A percentile compares a stretch with the other conserved stretches of the same genome.
Evolutionary conservation across 2,888 invertebrate species (phyloP).

Genomic region (Tenthredo distinguenda): DNA sequence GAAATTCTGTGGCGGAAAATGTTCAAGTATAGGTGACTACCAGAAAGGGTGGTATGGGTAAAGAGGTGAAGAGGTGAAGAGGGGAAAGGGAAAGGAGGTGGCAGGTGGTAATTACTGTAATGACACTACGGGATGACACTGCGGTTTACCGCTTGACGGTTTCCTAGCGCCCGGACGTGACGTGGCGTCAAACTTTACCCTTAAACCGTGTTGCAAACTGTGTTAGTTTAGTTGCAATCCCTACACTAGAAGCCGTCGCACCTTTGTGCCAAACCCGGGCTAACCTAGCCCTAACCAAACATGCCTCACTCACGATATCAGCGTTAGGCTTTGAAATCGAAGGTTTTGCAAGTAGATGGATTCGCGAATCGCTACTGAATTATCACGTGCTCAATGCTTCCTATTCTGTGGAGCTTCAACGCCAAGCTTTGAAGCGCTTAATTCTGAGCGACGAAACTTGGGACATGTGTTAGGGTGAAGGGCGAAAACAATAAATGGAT

Average conservation of each 20-base stretch:
- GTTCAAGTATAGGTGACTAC: neutral
- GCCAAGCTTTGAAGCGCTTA: neutral
- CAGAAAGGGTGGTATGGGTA: constrained; percentile 50
- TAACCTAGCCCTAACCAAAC: constrained; percentile 39
- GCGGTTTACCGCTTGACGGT: constrained; percentile 56
- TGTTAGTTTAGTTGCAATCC: constrained; percentile 46
- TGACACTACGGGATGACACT: constrained; percentile 62
- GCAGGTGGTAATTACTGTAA: constrained; percentile 62
- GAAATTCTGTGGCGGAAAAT: constrained; percentile 24
- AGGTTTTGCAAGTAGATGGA: constrained; percentile 7
- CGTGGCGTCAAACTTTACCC: constrained; percentile 49
- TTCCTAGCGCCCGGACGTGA: constrained; percentile 41
- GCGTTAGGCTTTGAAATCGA: constrained; percentile 26
- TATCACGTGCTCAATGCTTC: neutral
- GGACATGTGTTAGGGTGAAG: neutral
- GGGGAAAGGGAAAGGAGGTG: constrained; percentile 49
- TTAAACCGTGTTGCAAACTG: constrained; percentile 41
- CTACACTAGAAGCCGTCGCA: constrained; percentile 19
- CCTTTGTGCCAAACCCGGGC: neutral
- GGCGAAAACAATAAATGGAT: neutral
- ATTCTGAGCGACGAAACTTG: neutral
- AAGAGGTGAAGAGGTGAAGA: constrained; percentile 23
- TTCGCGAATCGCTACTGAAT: neutral
- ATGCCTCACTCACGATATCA: constrained; percentile 33
- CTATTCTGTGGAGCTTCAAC: neutral